Conservation (phyloP, 2,113 vertebrate species). For the Channa argus region DNA sequence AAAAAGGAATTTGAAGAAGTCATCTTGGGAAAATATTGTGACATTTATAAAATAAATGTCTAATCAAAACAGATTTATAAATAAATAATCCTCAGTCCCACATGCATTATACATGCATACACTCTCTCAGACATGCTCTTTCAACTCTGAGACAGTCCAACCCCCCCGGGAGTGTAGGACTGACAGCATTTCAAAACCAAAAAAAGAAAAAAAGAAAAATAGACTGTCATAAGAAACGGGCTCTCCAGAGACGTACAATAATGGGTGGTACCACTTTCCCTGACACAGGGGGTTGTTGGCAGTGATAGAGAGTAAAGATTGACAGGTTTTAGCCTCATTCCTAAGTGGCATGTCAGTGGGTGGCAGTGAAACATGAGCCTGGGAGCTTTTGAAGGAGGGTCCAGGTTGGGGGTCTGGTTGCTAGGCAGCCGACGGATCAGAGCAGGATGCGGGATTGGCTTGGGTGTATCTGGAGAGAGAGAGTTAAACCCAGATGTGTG, state of each 20-base stretch:
- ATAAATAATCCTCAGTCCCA: too few relatives aligned
- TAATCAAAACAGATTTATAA: too few relatives aligned
- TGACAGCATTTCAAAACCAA: slow-evolving; percentile 55
- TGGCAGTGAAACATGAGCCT: slow-evolving; percentile 66
- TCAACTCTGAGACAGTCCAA: slow-evolving; percentile 38
- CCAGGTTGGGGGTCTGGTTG: slow-evolving; percentile 58
- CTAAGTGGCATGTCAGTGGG: slow-evolving; percentile 62
- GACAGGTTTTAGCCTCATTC: slow-evolving; percentile 59
- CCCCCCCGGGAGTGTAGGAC: slow-evolving; percentile 30
- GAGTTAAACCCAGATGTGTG: slow-evolving; percentile 16
- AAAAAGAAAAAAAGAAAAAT: neutral
- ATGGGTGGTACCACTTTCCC: slow-evolving; percentile 30
- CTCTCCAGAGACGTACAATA: slow-evolving; percentile 15
- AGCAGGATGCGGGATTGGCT: slow-evolving; percentile 54
- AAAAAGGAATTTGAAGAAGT: too few relatives aligned
- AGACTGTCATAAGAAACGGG: slow-evolving; percentile 22
- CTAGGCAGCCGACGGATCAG: slow-evolving; percentile 60
- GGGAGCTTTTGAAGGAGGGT: slow-evolving; percentile 47
- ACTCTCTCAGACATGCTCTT: slow-evolving; percentile 56
- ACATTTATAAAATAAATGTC: too few relatives aligned
- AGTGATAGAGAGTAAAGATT: neutral
- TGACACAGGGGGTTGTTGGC: neutral
- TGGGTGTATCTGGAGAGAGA: slow-evolving; percentile 2
- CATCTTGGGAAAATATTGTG: too few relatives aligned
- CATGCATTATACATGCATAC: neutral